Percentiles rank a stretch among this genome's conserved stretches.
phyloP scores from a whole-genome alignment of 2,797 vertebrate genomes.

The Pempheris klunzingeri region DNA sequence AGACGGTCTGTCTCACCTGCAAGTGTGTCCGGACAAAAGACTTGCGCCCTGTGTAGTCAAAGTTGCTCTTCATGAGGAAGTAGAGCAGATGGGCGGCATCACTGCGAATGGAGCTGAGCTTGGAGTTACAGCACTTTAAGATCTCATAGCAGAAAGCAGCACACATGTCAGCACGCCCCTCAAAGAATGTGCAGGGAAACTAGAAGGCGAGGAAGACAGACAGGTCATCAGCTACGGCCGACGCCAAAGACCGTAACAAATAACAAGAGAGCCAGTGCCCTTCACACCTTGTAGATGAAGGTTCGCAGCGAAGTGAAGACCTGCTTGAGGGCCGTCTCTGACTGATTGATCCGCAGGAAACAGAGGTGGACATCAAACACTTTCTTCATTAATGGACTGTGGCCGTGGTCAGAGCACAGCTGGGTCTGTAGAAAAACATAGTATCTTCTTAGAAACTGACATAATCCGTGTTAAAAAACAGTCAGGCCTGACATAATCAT shows the following conservation, averaged over 20 bases:
- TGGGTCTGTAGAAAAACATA: conserved; percentile 87
- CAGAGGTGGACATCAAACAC: conserved; percentile 97
- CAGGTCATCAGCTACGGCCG: background rate
- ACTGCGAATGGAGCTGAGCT: conserved; percentile 94
- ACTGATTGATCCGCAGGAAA: conserved; percentile 97
- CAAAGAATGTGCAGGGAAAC: conserved; percentile 97
- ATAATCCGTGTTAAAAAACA: background rate
- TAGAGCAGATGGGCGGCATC: conserved; percentile 97
- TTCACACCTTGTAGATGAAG: conserved; percentile 95
- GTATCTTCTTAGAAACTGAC: background rate
- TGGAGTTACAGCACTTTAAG: conserved; percentile 98
- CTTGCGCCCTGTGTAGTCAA: conserved; percentile 97
- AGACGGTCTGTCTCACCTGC: conserved; percentile 64
- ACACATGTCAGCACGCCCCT: conserved; percentile 98
- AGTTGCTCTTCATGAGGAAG: conserved; percentile 99
- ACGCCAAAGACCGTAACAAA: background rate
- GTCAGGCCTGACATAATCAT: background rate
- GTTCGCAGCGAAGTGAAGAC: conserved; percentile 95
- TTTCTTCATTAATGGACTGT: conserved; percentile 98
- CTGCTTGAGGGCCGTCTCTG: conserved; percentile 94
- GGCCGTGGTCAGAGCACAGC: conserved; percentile 93
- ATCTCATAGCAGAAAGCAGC: conserved; percentile 97
- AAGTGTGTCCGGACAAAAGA: conserved; percentile 96
- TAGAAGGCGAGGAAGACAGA: conserved; percentile 58
- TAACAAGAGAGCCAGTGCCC: background rate